A percentile compares a stretch with the other conserved stretches of the same genome.
These are phyloP conservation scores for Aphelocoma coerulescens DNA, from an alignment of 2,113 vertebrate species.

Conservation along the genomic window DNA sequence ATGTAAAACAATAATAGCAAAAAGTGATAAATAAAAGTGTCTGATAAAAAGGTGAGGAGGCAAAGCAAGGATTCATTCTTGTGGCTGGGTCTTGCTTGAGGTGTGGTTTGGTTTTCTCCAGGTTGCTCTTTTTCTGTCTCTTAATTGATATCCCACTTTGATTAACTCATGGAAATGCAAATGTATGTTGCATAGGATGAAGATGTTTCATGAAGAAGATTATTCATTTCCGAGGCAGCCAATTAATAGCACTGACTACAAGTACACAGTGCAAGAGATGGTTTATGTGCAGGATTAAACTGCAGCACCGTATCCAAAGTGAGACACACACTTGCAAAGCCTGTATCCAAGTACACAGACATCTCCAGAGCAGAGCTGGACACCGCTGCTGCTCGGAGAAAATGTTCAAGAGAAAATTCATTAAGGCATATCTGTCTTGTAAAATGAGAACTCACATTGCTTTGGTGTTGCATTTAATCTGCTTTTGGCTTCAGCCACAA, in stretches of 20 bases:
- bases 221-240: neutral
- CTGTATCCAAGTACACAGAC: accelerated
- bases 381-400: neutral
- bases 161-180: slow-evolving; percentile 12
- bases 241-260: neutral
- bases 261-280: neutral
- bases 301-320: accelerated
- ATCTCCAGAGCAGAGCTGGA: neutral
- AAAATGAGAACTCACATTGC: neutral
- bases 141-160: neutral
- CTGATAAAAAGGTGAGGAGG: neutral
- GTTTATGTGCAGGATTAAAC: neutral
- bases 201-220: slow-evolving; percentile 5
- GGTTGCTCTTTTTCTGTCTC: neutral
- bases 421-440: neutral
- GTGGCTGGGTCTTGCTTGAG: neutral
- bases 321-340: neutral
- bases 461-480: neutral
- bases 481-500: neutral
- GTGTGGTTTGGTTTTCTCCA: neutral
- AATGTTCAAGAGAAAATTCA: neutral
- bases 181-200: neutral
- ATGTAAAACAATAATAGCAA: neutral
- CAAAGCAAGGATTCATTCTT: neutral
- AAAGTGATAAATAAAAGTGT: neutral